Conservation (phyloP, 2,888 invertebrate species). For the Parochlus steinenii region DNA sequence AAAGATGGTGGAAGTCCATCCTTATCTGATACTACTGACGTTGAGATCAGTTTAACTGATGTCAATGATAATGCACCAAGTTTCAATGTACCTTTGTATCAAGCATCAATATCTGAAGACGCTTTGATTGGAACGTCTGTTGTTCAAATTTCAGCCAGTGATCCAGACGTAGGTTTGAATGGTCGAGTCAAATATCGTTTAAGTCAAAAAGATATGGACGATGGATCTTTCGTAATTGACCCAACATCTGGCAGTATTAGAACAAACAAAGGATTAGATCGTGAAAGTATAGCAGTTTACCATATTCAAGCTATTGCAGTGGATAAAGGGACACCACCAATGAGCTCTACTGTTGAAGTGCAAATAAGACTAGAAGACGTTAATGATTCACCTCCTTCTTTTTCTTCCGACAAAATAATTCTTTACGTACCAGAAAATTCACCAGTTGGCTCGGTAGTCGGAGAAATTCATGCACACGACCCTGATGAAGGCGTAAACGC, state of each 20-base stretch:
- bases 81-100: slow-evolving; percentile 68
- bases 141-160: slow-evolving; percentile 61
- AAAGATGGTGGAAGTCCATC: slow-evolving; percentile 84
- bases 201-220: slow-evolving; percentile 54
- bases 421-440: slow-evolving; percentile 89
- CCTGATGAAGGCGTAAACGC: slow-evolving; percentile 88
- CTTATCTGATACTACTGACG: slow-evolving; percentile 83
- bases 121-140: slow-evolving; percentile 67
- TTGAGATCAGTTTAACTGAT: slow-evolving; percentile 88
- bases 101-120: slow-evolving; percentile 72
- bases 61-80: slow-evolving; percentile 89
- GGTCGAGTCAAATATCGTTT: slow-evolving; percentile 70
- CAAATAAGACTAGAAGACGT: slow-evolving; percentile 73
- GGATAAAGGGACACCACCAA: slow-evolving; percentile 71
- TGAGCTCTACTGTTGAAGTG: slow-evolving; percentile 53
- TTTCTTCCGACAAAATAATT: slow-evolving; percentile 72
- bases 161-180: slow-evolving; percentile 74
- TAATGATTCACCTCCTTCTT: slow-evolving; percentile 80
- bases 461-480: slow-evolving; percentile 76
- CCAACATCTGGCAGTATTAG: slow-evolving; percentile 81
- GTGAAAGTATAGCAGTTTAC: slow-evolving; percentile 77
- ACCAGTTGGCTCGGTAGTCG: slow-evolving; percentile 88
- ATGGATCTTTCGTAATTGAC: slow-evolving; percentile 85
- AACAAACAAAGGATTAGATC: slow-evolving; percentile 75
- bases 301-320: slow-evolving; percentile 74